A percentile compares a stretch with the other conserved stretches of the same genome.
Evolutionary conservation across 2,888 invertebrate genomes (phyloP).

Genomic region (Conops quadrifasciatus): DNA sequence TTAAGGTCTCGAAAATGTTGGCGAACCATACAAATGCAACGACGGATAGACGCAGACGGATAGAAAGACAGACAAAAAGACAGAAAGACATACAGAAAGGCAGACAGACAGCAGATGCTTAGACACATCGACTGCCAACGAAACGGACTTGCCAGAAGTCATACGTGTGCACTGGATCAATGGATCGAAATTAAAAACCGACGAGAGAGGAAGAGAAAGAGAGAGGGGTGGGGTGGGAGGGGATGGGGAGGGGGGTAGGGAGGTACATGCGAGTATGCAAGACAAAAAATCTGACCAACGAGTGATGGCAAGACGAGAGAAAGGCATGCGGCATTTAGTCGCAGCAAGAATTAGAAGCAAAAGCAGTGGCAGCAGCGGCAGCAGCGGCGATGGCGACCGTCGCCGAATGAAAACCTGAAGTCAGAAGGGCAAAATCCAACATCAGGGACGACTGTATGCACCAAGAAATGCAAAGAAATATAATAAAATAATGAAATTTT

Average conservation of each 20-base stretch:
- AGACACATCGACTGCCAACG: not conserved
- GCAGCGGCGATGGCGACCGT: not conserved
- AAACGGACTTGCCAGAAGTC: conserved; percentile 32
- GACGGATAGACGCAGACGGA: not conserved
- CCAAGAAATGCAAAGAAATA: too few relatives aligned
- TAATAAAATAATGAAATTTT: conserved; percentile 26
- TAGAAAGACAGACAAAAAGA: not conserved
- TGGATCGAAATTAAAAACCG: conserved; percentile 25
- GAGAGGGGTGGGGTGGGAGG: not conserved
- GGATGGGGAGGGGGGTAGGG: not conserved
- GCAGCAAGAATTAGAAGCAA: not conserved
- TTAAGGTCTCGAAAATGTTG: conserved; percentile 36
- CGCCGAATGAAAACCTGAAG: conserved; percentile 21
- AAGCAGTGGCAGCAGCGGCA: too few relatives aligned
- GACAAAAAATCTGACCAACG: too few relatives aligned
- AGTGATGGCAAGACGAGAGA: too few relatives aligned
- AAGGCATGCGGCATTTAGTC: not conserved
- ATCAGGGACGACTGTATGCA: too few relatives aligned
- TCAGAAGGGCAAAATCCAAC: conserved; percentile 32
- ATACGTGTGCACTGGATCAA: conserved; percentile 24
- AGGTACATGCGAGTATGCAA: not conserved
- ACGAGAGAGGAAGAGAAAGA: conserved; percentile 1
- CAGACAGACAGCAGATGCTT: not conserved
- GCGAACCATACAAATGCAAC: conserved; percentile 18
- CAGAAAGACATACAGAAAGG: too few relatives aligned